Conservation (phyloP, 2,888 invertebrate species). For the Philaethria dido region DNA sequence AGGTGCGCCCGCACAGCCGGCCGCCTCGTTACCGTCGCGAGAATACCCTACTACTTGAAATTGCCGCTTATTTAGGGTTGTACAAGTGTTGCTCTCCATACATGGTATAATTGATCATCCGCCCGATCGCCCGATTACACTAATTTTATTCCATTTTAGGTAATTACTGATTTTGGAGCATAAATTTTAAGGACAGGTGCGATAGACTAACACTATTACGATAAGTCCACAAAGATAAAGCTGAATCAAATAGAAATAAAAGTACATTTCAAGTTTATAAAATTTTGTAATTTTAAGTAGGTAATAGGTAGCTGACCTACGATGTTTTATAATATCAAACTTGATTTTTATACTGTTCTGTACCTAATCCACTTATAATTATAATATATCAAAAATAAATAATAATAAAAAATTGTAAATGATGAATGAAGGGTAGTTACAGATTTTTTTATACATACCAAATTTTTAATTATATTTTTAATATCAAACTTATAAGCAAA, state of each 20-base stretch:
- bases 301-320: no score
- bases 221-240: slow-evolving; percentile 34
- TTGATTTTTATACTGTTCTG: no score
- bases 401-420: no score
- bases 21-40: slow-evolving; percentile 62
- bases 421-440: no score
- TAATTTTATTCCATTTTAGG: slow-evolving; percentile 44
- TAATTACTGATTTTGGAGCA: slow-evolving; percentile 45
- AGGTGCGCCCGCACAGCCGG: slow-evolving; percentile 77
- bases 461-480: no score
- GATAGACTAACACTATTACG: slow-evolving; percentile 35
- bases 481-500: no score
- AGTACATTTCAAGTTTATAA: neutral
- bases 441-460: no score
- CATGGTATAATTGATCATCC: slow-evolving; percentile 43
- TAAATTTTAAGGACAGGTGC: slow-evolving; percentile 46
- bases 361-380: no score
- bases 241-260: neutral
- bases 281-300: neutral
- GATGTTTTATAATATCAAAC: no score
- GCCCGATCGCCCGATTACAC: slow-evolving; percentile 45
- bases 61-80: slow-evolving; percentile 63
- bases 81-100: slow-evolving; percentile 48
- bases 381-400: no score
- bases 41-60: slow-evolving; percentile 68